Conservation (phyloP, 1,140 invertebrate genomes). For the Melipona quadrifasciata region DNA sequence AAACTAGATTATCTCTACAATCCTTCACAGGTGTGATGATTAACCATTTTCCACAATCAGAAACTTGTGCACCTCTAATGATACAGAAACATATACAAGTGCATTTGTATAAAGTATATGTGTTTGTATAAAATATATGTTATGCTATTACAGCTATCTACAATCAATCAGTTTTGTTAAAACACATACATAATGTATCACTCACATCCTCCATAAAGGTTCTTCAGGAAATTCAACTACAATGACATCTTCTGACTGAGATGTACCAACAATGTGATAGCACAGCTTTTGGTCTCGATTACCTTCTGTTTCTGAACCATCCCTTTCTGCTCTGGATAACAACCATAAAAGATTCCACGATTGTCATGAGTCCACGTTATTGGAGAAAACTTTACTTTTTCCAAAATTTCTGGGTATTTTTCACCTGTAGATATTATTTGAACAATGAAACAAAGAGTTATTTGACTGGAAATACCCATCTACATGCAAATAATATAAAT, state of each 20-base stretch:
- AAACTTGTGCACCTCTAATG: slow-evolving; percentile 89
- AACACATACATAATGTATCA: slow-evolving; percentile 50
- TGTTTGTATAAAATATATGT: not conserved
- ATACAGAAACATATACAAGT: slow-evolving; percentile 25
- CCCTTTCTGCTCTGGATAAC: slow-evolving; percentile 92
- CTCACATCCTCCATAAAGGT: slow-evolving; percentile 95
- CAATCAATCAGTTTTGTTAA: not conserved
- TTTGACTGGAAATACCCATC: not conserved
- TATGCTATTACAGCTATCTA: not conserved
- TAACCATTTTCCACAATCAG: slow-evolving; percentile 95
- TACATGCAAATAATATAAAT: slow-evolving; percentile 36
- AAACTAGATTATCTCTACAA: slow-evolving; percentile 94
- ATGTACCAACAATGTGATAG: slow-evolving; percentile 94
- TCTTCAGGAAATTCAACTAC: slow-evolving; percentile 96
- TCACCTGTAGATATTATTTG: slow-evolving; percentile 83
- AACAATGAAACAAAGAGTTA: slow-evolving; percentile 4
- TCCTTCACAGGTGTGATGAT: slow-evolving; percentile 90
- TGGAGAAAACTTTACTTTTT: slow-evolving; percentile 95
- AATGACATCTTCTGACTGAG: slow-evolving; percentile 93
- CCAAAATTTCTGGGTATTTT: slow-evolving; percentile 93
- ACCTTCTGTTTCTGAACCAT: slow-evolving; percentile 94
- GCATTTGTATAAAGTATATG: slow-evolving; percentile 1
- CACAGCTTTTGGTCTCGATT: slow-evolving; percentile 96
- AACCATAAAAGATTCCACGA: slow-evolving; percentile 96
- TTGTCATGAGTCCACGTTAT: slow-evolving; percentile 98